phyloP scores from a whole-genome alignment of 2,113 vertebrate genomes.

The Ictalurus punctatus region DNA sequence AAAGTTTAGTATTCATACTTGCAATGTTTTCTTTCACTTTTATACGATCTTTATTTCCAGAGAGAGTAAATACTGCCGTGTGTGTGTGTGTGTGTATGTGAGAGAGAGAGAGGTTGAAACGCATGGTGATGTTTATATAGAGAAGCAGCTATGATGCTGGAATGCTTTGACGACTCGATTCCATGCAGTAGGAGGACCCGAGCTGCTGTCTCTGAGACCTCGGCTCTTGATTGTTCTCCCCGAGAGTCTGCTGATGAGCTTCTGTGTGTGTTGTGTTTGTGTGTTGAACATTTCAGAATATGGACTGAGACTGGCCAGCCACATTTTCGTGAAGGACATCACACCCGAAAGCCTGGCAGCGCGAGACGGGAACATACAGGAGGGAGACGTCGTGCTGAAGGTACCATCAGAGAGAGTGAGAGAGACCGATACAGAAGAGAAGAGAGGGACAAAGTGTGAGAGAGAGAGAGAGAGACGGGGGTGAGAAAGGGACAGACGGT shows the following conservation, averaged over 20 bases:
- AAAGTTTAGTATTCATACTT: not conserved
- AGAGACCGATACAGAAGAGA: not conserved
- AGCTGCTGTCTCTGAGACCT: not conserved
- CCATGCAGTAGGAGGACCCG: not conserved
- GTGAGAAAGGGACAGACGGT: too few relatives aligned
- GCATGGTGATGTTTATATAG: not conserved
- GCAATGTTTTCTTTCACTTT: not conserved
- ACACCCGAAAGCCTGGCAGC: conserved; percentile 96
- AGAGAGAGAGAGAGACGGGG: not conserved
- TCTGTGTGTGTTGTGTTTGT: conserved; percentile 18
- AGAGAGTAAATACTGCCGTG: not conserved
- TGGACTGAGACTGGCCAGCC: conserved; percentile 93
- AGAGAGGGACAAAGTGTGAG: not conserved
- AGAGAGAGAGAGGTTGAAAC: not conserved
- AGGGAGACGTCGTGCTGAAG: conserved; percentile 98
- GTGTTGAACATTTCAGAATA: conserved; percentile 78
- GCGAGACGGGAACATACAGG: conserved; percentile 96
- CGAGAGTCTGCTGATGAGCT: not conserved
- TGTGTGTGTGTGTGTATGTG: not conserved
- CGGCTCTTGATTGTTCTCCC: not conserved
- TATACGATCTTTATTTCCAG: not conserved
- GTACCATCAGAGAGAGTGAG: conserved; percentile 64
- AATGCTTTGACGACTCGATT: conserved; percentile 23
- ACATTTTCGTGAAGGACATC: conserved; percentile 99
- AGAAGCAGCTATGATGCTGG: conserved; percentile 3